A percentile compares a stretch with the other conserved stretches of the same genome.
phyloP scores from a whole-genome alignment of 2,888 invertebrate species.

The Nephrotoma flavescens region DNA sequence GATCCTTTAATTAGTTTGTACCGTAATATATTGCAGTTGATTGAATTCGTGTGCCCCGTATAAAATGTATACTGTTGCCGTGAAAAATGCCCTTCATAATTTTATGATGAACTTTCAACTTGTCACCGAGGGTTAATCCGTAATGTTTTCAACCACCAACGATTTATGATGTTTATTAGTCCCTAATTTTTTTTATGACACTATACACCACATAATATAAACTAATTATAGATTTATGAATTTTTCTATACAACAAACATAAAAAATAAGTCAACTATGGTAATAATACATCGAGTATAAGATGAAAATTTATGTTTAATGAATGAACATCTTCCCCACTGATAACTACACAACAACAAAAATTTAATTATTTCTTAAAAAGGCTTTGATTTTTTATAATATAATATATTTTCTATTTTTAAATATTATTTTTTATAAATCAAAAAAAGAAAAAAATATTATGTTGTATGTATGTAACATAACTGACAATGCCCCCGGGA shows the following conservation, averaged over 20 bases:
- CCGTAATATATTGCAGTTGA: background rate
- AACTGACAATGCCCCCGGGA: background rate
- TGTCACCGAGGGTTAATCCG: background rate
- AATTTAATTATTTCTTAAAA: background rate
- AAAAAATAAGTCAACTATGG: background rate
- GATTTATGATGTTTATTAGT: background rate
- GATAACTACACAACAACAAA: background rate
- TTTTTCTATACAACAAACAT: background rate
- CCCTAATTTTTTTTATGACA: background rate
- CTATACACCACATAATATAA: background rate
- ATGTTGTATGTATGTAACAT: background rate
- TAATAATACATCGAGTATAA: background rate
- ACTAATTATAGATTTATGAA: background rate
- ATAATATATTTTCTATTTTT: background rate
- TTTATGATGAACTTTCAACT: too few species aligned
- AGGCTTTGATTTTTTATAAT: background rate
- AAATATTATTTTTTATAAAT: background rate
- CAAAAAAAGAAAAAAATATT: background rate
- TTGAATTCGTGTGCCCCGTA: background rate
- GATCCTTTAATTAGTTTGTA: background rate
- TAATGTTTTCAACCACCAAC: background rate
- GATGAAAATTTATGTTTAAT: background rate
- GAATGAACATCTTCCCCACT: background rate
- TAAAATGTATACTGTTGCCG: background rate
- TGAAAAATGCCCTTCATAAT: background rate